Percentiles rank a stretch among this genome's conserved stretches.
Evolutionary conservation across 2,113 vertebrate species (phyloP).

Genomic region (Gallinago undulata): DNA sequence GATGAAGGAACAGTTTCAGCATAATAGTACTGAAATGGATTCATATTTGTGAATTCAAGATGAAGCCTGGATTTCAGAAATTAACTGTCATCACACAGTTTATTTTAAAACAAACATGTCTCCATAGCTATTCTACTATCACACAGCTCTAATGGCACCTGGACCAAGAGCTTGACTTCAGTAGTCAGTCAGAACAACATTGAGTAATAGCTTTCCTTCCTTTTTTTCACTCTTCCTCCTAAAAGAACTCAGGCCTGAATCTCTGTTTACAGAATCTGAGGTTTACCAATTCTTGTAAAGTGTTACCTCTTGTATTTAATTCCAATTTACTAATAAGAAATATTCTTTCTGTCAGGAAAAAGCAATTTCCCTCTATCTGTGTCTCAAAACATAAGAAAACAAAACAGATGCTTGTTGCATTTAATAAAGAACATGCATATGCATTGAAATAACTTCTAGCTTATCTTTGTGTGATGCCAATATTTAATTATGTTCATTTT

Average conservation of each 20-base stretch:
- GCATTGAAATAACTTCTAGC: conserved; percentile 62
- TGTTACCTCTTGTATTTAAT: conserved; percentile 24
- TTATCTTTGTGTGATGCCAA: conserved; percentile 70
- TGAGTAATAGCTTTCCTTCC: not conserved
- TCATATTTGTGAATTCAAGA: not conserved
- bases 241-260: not conserved
- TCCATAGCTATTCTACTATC: not conserved
- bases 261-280: not conserved
- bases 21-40: not conserved
- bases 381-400: conserved; percentile 69
- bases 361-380: conserved; percentile 53
- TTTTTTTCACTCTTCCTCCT: not conserved
- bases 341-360: conserved; percentile 67
- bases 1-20: not conserved
- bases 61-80: not conserved
- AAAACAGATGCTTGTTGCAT: conserved; percentile 72
- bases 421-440: conserved; percentile 70
- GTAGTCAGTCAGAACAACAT: not conserved
- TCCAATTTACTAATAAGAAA: conserved; percentile 60
- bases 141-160: not conserved
- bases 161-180: not conserved
- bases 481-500: conserved; percentile 74
- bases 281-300: conserved; percentile 29
- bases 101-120: not conserved
- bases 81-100: not conserved